Conservation (phyloP, 2,888 invertebrate species). For the Gnatocerus cornutus region DNA sequence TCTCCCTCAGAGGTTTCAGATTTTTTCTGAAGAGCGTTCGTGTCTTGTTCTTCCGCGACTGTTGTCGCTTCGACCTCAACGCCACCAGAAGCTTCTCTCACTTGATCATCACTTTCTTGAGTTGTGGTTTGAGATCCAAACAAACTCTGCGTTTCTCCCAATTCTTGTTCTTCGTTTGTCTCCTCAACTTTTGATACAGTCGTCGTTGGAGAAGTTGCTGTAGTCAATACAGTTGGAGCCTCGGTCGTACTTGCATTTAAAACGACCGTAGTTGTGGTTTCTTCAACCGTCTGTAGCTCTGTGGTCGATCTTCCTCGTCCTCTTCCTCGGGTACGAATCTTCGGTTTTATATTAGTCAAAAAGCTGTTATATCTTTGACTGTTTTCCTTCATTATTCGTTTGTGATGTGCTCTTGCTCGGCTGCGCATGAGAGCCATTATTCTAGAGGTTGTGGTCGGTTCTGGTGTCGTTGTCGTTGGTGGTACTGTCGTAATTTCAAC, state of each 20-base stretch:
- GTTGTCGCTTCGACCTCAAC: too few relatives aligned
- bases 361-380: neutral
- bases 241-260: neutral
- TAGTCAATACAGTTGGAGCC: neutral
- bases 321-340: slow-evolving; percentile 6
- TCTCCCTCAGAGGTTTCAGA: too few relatives aligned
- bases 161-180: neutral
- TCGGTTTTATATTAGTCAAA: slow-evolving; percentile 10
- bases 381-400: slow-evolving; percentile 11
- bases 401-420: slow-evolving; percentile 5
- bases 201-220: neutral
- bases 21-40: too few relatives aligned
- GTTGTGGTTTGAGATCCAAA: neutral
- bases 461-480: slow-evolving; percentile 20
- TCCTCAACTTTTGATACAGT: neutral
- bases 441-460: slow-evolving; percentile 10
- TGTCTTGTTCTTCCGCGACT: too few relatives aligned
- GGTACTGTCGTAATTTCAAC: neutral
- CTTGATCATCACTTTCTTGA: neutral
- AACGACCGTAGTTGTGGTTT: neutral
- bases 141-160: neutral
- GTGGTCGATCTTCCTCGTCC: neutral
- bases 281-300: slow-evolving; percentile 1
- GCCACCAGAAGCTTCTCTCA: too few relatives aligned
- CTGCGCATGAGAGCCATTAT: slow-evolving; percentile 1